Base-by-base conservation (phyloP, 1,140 invertebrate genomes). In the Bombus affinis region DNA sequence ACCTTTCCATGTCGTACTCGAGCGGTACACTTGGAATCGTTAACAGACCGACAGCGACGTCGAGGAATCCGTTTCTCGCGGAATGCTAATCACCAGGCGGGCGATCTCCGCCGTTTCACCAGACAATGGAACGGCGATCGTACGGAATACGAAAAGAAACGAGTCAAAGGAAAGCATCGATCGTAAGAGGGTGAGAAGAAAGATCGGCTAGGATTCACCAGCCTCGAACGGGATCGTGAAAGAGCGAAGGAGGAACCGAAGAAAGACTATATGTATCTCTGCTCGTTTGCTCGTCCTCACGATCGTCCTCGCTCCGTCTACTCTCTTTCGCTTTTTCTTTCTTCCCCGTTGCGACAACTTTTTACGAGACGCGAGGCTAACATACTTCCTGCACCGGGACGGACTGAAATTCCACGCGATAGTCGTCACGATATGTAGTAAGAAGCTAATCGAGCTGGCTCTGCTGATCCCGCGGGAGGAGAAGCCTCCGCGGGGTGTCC, bases 321-420 rank as follows among this genome's bases (percentile, higher is more conserved):
- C 28, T 10, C 83, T 42, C 47, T 76, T 82, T 47, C 70, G 37
- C 57, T 53, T 35, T 66, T 81, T 71, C 79, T 37, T 80, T 42
- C 57, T 73, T 73, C 65, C 42, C 37, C 78, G 42, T 71, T 37
- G 79, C 44, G 68, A 82, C 87, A 77, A 91, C 89, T 91, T 91
- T 91, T 91, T 91, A 66, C 77, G 59, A 42, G 18, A 35, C 65
- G 79, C 89, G 83, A 86, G 89, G 81, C 68, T 88, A 82, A 88
- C 89, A 91, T 90, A 90, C 89, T 91, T 91, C 84, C 89, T 91
- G 87, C 59, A 87, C 87, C 78, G 82, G 68, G 70, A 86, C 86
- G 84, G 80, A 65, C 89, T 86, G 81, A 90, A 90, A 91, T 91
- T 91, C 89, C 81, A 87, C 86, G 81, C 83, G 81, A 86, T 88